Base-by-base conservation (phyloP, 2,113 vertebrate genomes). In the Holacanthus passer region DNA sequence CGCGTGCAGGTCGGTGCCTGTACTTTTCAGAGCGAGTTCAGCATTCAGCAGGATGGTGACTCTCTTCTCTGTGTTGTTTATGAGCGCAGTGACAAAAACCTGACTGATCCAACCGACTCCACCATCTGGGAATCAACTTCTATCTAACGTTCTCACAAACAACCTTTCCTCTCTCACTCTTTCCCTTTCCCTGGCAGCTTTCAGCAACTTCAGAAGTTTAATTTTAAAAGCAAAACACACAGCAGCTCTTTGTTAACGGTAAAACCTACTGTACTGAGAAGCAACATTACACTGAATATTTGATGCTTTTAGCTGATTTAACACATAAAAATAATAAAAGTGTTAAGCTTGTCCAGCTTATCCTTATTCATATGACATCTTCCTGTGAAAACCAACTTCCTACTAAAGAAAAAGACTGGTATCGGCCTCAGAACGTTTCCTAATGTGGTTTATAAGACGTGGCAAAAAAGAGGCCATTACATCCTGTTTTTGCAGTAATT, bases 11-110 rank as follows among this genome's bases (percentile, higher is more conserved):
- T 68, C 14, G 1, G 22, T 31, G 56, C 22, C 43, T 65, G 37
- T 48, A 69, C 19, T 53, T 84, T 52, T 86, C 47, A 81, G 43
- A 70, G 53, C 11, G 45, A 58, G 68, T 80, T 83, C 55, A 79
- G 37, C 68, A 63, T 84, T 81, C 56, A 5, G 68, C 63, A 71
- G 47, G 53, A 65, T n/a, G 70, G 47, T 75, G 77, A 73, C 43
- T 65, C 27, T 56, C 37, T 37, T 69, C 41, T 24, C 65, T 35
- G 82, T 27, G 76, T 60, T 75, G 56, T 62, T 47, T 74, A 47
- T 70, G 43, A 81, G 52, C 8, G 13, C 6, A 17, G 37, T 64
- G 65, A 89, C 53, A 29, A 78, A 77, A 78, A 19, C 3, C 59
- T 53, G 67, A 71, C 63, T 71, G 87, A 75, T 83, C 41, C 47